Evolutionary conservation across 2,113 vertebrate species (phyloP).

Genomic region (Scomber japonicus): DNA sequence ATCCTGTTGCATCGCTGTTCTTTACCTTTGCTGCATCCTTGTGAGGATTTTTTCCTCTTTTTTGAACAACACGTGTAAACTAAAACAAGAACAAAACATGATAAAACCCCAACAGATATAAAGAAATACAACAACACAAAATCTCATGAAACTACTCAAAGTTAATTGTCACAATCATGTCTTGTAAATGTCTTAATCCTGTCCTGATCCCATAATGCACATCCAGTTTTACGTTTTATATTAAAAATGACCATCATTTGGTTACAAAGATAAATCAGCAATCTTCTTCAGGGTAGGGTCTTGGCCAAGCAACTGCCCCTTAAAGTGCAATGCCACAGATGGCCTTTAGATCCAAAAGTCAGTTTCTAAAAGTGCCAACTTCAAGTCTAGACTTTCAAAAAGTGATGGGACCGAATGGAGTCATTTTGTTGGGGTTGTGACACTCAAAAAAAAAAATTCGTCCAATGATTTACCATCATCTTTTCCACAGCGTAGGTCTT

Average conservation of each 20-base stretch:
- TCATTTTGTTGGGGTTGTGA: too few species aligned
- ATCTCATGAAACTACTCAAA: background rate
- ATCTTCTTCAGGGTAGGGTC: slow-evolving; percentile 1
- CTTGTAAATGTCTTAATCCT: background rate
- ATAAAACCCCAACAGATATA: background rate
- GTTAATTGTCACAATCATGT: background rate
- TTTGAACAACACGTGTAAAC: background rate
- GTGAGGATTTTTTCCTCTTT: background rate
- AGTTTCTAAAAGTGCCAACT: too few species aligned
- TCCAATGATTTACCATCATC: too few species aligned
- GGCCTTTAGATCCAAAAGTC: too few species aligned
- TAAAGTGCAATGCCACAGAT: too few species aligned
- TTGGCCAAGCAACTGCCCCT: background rate
- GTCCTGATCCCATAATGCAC: background rate
- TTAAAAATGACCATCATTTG: background rate
- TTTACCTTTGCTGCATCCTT: background rate
- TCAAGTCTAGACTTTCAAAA: too few species aligned
- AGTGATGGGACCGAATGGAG: too few species aligned
- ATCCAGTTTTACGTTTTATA: background rate
- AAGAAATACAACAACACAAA: background rate
- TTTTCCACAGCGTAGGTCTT: too few species aligned
- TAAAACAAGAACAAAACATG: background rate
- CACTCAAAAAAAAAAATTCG: too few species aligned
- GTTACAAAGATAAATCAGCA: background rate
- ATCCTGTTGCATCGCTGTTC: slow-evolving; percentile 8